Evolutionary conservation across 1,140 invertebrate genomes (phyloP).

Genomic region (Akabosia matsudoensis): DNA sequence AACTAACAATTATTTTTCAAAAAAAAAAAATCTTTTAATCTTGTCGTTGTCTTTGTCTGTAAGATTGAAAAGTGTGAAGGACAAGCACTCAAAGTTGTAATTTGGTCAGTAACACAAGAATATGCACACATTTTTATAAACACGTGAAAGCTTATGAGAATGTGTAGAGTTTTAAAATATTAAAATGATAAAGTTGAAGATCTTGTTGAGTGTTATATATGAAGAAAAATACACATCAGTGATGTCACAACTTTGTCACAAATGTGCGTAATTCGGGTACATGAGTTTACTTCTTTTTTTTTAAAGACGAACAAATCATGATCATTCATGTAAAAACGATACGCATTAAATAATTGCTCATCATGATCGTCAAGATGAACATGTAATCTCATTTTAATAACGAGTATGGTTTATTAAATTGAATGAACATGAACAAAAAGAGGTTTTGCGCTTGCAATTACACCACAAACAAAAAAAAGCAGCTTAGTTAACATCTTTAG

Average conservation of each 20-base stretch:
- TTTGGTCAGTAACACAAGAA: background rate
- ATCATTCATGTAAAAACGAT: too few relatives aligned
- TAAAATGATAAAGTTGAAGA: too few relatives aligned
- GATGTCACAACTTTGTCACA: too few relatives aligned
- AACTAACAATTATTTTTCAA: background rate
- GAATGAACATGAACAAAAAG: background rate
- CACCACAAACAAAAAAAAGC: background rate
- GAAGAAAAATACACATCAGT: too few relatives aligned
- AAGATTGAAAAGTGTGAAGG: constrained; percentile 16
- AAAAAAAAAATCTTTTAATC: background rate
- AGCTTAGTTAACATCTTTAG: background rate
- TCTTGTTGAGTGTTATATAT: too few relatives aligned
- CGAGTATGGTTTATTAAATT: background rate
- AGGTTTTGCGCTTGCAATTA: too few relatives aligned
- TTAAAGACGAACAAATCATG: too few relatives aligned
- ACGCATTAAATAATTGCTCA: too few relatives aligned
- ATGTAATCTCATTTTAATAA: background rate
- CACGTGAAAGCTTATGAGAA: too few relatives aligned
- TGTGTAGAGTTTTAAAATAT: too few relatives aligned
- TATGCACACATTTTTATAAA: background rate
- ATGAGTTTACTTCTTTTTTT: too few relatives aligned
- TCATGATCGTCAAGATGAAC: background rate
- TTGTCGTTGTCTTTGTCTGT: background rate
- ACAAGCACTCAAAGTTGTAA: background rate
- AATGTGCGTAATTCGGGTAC: too few relatives aligned